These are phyloP conservation scores for Lasiurus cinereus DNA, from an alignment of 2,113 vertebrate genomes.

Conservation along the genomic window DNA sequence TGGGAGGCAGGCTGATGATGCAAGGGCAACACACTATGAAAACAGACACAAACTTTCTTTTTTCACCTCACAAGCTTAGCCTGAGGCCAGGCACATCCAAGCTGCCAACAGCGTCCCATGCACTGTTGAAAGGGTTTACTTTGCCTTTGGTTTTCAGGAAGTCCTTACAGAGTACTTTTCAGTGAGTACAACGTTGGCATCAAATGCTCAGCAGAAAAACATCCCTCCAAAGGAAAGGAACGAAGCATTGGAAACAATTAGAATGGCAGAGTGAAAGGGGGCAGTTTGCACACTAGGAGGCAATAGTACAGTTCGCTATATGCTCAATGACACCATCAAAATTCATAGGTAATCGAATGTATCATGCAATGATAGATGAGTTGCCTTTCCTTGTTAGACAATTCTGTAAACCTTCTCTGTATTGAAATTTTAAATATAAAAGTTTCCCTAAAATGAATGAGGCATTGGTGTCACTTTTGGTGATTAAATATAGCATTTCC, in stretches of 20 bases:
- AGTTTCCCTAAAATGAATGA: neutral
- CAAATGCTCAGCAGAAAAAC: neutral
- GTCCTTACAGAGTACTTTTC: neutral
- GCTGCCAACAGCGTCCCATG: neutral
- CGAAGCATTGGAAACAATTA: neutral
- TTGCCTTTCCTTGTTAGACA: neutral
- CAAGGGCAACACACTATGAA: neutral
- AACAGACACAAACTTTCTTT: neutral
- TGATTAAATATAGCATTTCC: constrained; percentile 48
- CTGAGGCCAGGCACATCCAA: too few species aligned
- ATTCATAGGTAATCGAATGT: neutral
- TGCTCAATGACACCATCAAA: neutral
- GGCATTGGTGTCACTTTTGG: neutral
- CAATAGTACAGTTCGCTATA: neutral
- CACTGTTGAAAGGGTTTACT: neutral
- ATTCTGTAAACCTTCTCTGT: neutral
- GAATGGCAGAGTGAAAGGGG: neutral
- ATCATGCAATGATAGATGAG: neutral
- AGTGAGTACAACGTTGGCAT: neutral
- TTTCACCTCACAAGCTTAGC: neutral
- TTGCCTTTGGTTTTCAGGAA: neutral
- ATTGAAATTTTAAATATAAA: constrained; percentile 10
- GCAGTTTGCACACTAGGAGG: neutral
- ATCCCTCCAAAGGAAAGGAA: neutral
- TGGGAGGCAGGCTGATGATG: neutral